Evolutionary conservation across 2,888 invertebrate species (phyloP).

Genomic region (Agonopterix heracliana): DNA sequence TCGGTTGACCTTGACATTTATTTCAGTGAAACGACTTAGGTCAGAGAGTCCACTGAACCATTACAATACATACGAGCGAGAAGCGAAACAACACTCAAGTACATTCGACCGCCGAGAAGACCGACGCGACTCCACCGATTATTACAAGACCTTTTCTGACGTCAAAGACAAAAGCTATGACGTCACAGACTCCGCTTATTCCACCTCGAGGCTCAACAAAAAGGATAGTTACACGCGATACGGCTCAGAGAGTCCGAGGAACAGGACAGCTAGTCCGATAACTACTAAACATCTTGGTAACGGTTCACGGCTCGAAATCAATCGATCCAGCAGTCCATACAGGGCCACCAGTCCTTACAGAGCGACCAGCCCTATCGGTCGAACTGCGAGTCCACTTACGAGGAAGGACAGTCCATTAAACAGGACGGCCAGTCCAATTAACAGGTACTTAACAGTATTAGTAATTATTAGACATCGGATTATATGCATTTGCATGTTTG

Average conservation of each 20-base stretch:
- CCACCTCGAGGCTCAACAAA: slow-evolving; percentile 55
- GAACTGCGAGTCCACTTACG: slow-evolving; percentile 72
- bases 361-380: slow-evolving; percentile 65
- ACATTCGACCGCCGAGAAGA: slow-evolving; percentile 66
- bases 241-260: slow-evolving; percentile 57
- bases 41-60: slow-evolving; percentile 68
- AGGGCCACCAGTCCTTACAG: slow-evolving; percentile 54
- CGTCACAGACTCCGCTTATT: slow-evolving; percentile 63
- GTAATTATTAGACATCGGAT: neutral
- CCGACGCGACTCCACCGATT: slow-evolving; percentile 57
- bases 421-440: slow-evolving; percentile 73
- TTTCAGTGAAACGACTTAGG: slow-evolving; percentile 62
- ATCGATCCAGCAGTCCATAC: slow-evolving; percentile 61
- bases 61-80: slow-evolving; percentile 57
- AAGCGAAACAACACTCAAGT: slow-evolving; percentile 50
- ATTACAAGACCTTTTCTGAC: slow-evolving; percentile 65
- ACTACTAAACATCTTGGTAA: slow-evolving; percentile 72
- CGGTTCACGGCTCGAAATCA: slow-evolving; percentile 66
- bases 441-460: slow-evolving; percentile 46
- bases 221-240: slow-evolving; percentile 54
- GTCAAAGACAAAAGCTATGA: slow-evolving; percentile 62
- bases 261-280: slow-evolving; percentile 68
- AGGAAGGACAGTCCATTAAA: slow-evolving; percentile 71
- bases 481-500: too few relatives aligned
- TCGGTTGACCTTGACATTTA: slow-evolving; percentile 3